Evolutionary conservation across 2,888 invertebrate genomes (phyloP), one percentile per base, ranked within the genome.

Genomic region (Cosmorhoe ocellata): DNA sequence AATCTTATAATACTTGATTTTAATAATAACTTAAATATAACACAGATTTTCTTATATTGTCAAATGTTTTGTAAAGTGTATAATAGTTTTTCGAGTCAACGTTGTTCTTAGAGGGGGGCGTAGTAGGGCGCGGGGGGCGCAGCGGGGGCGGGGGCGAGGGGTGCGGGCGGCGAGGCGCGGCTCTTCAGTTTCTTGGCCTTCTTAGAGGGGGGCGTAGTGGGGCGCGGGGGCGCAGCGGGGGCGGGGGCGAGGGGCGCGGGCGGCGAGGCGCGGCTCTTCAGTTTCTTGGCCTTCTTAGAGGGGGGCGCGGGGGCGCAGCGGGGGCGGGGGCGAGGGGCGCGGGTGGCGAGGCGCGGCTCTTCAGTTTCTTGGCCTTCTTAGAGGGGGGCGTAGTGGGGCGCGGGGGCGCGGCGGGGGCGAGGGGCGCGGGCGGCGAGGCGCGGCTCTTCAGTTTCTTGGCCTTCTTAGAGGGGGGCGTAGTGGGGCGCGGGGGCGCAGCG

Each of bases 251-350:
- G n/a, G 1, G 24, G 24, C 7, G 24, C 9, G 0, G 12, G 13
- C 3, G 36, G 18, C 0, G 45, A 24, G 1, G 4, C 12, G 3
- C 47, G 33, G 3, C 18, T 0, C 8, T 28, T 46, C 2, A 33
- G 5, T 9, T 51, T 51, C 42, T 51, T 51, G 6, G 28, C 22
- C 5, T 51, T 51, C 30, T 47, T 51, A 0, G 32, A 45, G 51
- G 11, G 45, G 31, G 1, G 44, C 40, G 26, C 45, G 41, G n/a
- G 1, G 24, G 5, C 18, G 18, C 8, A 0, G 12, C n/a, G 2
- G 34, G 27, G n/a, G n/a, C n/a, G 0, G 32, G 31, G 5, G 40
- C n/a, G 2, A 31, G n/a, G 1, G 24, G 24, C 7, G 24, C 9
- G 0, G 12, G 13, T 1, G 36, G 18, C 0, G 45, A 24, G 1